Base-by-base conservation (phyloP, 2,797 vertebrate species). In the Pteronotus mesoamericanus region DNA sequence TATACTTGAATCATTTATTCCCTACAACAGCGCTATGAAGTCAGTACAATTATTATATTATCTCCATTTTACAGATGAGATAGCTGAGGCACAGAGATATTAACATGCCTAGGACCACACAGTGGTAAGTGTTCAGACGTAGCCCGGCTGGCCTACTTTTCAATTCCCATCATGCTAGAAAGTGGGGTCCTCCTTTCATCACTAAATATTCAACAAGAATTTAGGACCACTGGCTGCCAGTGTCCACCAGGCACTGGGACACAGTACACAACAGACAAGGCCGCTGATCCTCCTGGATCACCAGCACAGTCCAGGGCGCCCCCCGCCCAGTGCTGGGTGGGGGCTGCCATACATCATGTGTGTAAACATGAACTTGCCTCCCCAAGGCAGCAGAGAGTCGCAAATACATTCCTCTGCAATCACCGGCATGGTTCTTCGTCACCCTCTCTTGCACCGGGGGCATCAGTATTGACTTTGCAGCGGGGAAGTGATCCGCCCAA, bases 201-300 rank as follows among this genome's bases (percentile, higher is more conserved):
- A 16, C 46, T 74, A 29, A 94, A 4, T 19, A 75, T 3, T 39
- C 90, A 59, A 9, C 14, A 66, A 14, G n/a, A 29, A 29, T 53
- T 48, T 4, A 18, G 14, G 22, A n/a, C 11, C 24, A 10, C 44
- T 15, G 37, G 2, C 19, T n/a, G 15, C 46, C 83, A 66, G 29
- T 6, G 42, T 9, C 44, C 2, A 16, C 10, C 0, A 6, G 8
- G n/a, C 61, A 44, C 3, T 7, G 3, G 71, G 51, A 53, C 39
- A 44, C 48, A n/a, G 3, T 1, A 32, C 11, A 21, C 55, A 66
- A 18, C 16, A 55, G 14, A 64, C 15, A 2, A 44, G 39, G 71
- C 29, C 75, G 34, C 75, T 18, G 32, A n/a, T 39, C 22, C 19
- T 48, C 16, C 57, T 3, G 24, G 69, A 21, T 53, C 69, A 24